phyloP scores from a whole-genome alignment of 2,113 vertebrate genomes.

The Panthera uncia region DNA sequence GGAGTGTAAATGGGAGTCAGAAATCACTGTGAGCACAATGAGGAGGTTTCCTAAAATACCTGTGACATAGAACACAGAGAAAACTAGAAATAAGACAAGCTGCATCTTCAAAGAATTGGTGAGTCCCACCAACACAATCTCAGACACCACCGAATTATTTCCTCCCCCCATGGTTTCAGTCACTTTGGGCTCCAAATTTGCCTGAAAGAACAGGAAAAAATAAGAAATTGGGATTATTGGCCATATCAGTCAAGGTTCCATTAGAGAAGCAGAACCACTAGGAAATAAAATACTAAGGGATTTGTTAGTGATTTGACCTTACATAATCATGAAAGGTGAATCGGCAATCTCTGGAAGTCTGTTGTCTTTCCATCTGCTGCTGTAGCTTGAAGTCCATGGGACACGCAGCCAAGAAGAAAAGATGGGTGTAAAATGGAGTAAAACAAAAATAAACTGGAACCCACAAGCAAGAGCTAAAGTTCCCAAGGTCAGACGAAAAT shows the following conservation, averaged over 20 bases:
- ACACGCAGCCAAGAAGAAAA: neutral
- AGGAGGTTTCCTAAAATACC: conserved; percentile 41
- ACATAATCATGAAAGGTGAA: neutral
- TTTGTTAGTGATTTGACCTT: neutral
- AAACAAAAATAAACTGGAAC: neutral
- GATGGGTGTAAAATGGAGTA: neutral
- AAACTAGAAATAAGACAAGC: conserved; percentile 14
- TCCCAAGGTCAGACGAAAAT: neutral
- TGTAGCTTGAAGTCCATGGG: neutral
- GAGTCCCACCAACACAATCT: conserved; percentile 57
- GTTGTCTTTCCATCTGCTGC: neutral
- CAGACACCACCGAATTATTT: conserved; percentile 42
- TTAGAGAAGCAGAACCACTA: neutral
- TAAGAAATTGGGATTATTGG: conserved; percentile 18
- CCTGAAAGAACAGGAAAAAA: conserved; percentile 59
- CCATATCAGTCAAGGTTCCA: neutral
- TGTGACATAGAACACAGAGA: conserved; percentile 32
- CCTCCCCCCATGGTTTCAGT: conserved; percentile 6
- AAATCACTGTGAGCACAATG: conserved; percentile 40
- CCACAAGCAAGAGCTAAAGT: neutral
- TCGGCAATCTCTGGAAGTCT: neutral
- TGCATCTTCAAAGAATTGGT: conserved; percentile 39
- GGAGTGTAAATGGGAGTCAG: conserved; percentile 10
- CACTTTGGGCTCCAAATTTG: conserved; percentile 34
- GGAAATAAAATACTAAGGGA: neutral